Evolutionary conservation across 2,888 invertebrate species (phyloP), one percentile per base, ranked within the genome.

Genomic region (Subacronicta megacephala): DNA sequence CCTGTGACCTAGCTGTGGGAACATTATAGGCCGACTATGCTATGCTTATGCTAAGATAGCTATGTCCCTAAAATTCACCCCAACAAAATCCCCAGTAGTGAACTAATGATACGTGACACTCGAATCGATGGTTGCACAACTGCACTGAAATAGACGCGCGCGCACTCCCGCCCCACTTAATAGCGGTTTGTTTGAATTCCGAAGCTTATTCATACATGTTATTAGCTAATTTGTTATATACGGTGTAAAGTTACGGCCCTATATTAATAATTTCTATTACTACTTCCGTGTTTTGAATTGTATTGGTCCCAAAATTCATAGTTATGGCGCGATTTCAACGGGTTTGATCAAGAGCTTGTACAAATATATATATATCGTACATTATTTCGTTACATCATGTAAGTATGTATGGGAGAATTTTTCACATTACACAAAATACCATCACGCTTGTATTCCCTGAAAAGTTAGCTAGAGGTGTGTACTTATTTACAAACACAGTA

Each of bases 141-240:
- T 41, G n/a, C 54, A 59, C 81, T 64, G 68, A 80, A 81, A 81
- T 81, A 77, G 72, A 61, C 68, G 72, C 66, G 57, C 56, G 64
- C 62, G 66, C 72, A 57, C 56, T 44, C 67, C 18, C 75, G 78
- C 62, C 83, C 80, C 75, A 79, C 78, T 80, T 83, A 75, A 62
- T 71, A 13, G 45, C 43, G 63, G 75, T 71, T 75, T 83, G 84
- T 80, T 83, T 80, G 66, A 77, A 82, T 79, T 78, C 78, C 84
- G 43, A 52, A 44, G 77, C 66, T 72, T 76, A 77, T 78, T 75
- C 72, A 72, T 62, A 75, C 42, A 73, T 77, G 69, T 69, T 78
- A 79, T 81, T 83, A 53, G 70, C 62, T 78, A 77, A 76, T 79
- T 81, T 75, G 78, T 76, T 78, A 62, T 78, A 62, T 65, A 64